These are phyloP conservation scores for Maconellicoccus hirsutus DNA, from an alignment of 1,140 invertebrate species.

Conservation along the genomic window DNA sequence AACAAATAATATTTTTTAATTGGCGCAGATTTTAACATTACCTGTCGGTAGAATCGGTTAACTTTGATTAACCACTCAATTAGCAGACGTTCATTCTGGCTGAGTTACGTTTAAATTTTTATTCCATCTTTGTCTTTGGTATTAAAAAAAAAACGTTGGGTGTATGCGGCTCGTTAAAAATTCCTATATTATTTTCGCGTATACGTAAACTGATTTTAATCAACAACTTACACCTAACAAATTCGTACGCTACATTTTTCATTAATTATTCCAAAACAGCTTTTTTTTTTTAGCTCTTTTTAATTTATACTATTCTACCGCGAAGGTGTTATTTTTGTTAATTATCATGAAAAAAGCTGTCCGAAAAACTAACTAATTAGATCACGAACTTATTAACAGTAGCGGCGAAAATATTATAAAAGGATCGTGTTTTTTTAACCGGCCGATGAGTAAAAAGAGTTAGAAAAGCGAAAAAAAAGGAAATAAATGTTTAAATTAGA, in stretches of 20 bases:
- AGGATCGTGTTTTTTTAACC: conserved; percentile 3
- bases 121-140: neutral
- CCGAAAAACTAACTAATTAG: conserved; percentile 9
- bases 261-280: neutral
- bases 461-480: neutral
- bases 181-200: neutral
- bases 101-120: neutral
- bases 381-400: conserved; percentile 4
- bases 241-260: conserved; percentile 4
- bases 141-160: no score
- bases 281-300: neutral
- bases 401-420: neutral
- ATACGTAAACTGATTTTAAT: conserved; percentile 8
- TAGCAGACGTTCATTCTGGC: neutral
- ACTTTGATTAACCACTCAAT: conserved; percentile 4
- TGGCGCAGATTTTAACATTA: conserved; percentile 5
- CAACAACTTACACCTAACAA: neutral
- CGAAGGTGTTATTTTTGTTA: conserved; percentile 9
- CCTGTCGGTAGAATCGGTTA: neutral
- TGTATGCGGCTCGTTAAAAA: neutral
- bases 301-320: conserved; percentile 3
- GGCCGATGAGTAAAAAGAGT: neutral
- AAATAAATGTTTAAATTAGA: conserved; percentile 10
- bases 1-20: conserved; percentile 3
- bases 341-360: neutral